Evolutionary conservation across 2,113 vertebrate species (phyloP), one percentile per base, ranked within the genome.

Genomic region (Caranx melampygus): DNA sequence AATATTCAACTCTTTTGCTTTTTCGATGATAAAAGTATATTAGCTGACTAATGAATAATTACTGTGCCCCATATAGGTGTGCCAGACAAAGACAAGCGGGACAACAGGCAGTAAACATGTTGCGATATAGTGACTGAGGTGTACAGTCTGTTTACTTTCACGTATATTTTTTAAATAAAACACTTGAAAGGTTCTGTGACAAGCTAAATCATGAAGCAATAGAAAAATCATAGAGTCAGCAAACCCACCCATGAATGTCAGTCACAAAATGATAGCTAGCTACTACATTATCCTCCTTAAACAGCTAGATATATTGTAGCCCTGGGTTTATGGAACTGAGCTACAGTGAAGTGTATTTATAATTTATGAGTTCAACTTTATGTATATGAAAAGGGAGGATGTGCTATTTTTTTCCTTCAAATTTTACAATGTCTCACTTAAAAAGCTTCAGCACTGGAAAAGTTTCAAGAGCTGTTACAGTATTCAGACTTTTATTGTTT

Each of bases 391-490:
- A 55, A 15, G 3, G 47, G 49, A 35, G 2, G 37, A 34, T 34
- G 16, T 61, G 3, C 6, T 31, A 3, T 40, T 64, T 72, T 40
- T 63, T 72, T 45, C 10, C 21, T 21, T 26, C 26, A 26, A 55
- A n/a, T 60, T 66, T 59, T 65, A 54, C 31, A 81, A 16, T 9
- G 58, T 70, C 15, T 63, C 40, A 42, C 63, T 55, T 66, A 10
- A 35, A 79, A 26, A 26, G 26, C 26, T 26, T 26, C 26, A 26
- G 26, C 26, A 26, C 26, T 26, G 26, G 62, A 52, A 3, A 44
- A 31, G 51, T 49, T 33, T 57, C 26, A 26, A 3, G 15, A 67
- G 59, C 44, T 60, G 54, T 44, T 44, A 13, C 10, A 44, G 40
- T 18, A 8, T 16, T 15, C 2, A n/a, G 54, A 13, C 40, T 47